Evolutionary conservation across 2,113 vertebrate genomes (phyloP).

Genomic region (Dolichotis patagonum): DNA sequence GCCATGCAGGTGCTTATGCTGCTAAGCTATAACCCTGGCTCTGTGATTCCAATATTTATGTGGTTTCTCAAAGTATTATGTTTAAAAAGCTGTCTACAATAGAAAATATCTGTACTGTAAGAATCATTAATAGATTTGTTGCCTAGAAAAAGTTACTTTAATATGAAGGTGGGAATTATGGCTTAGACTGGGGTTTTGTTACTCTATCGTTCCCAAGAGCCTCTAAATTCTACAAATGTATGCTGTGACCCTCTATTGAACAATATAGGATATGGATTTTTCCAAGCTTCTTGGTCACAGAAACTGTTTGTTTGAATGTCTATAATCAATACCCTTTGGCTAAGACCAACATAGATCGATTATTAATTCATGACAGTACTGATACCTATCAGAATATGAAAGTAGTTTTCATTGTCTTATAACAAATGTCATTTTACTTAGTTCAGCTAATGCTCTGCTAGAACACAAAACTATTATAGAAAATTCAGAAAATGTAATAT

Average conservation of each 20-base stretch:
- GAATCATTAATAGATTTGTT: neutral
- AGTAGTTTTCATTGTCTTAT: neutral
- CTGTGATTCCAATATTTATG: neutral
- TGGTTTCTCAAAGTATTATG: neutral
- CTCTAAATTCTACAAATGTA: neutral
- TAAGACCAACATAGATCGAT: neutral
- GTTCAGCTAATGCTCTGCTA: constrained; percentile 11
- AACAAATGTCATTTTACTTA: neutral
- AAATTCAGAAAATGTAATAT: constrained; percentile 3
- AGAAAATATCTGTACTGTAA: neutral
- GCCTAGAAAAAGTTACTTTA: neutral
- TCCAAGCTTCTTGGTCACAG: neutral
- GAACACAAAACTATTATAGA: constrained; percentile 37
- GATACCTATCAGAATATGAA: neutral
- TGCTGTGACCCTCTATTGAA: neutral
- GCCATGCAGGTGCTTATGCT: too few species aligned
- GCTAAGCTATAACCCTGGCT: too few species aligned
- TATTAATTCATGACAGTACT: neutral
- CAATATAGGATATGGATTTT: neutral
- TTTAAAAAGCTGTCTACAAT: neutral
- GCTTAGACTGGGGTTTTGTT: neutral
- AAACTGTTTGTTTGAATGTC: neutral
- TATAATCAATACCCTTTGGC: neutral
- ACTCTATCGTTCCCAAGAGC: neutral
- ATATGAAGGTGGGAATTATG: neutral